Percentiles rank a stretch among this genome's conserved stretches.
These are phyloP conservation scores for Coturnix japonica DNA, from an alignment of 2,113 vertebrate genomes.

Conservation along the genomic window DNA sequence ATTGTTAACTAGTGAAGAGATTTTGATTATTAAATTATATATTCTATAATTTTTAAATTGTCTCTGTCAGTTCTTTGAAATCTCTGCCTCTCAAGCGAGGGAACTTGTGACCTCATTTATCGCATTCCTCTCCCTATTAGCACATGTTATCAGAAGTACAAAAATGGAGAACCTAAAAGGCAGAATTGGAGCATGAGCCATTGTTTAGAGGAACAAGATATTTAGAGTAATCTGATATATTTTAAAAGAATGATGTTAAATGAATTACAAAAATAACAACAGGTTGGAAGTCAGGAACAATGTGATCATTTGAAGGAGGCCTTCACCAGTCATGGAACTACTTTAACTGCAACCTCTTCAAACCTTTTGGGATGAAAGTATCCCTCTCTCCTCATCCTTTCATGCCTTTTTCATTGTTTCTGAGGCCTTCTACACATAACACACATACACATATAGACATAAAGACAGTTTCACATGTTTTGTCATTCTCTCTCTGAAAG, in stretches of 20 bases:
- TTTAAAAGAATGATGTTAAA: not conserved
- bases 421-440: not conserved
- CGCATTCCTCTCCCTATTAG: conserved; percentile 3
- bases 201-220: not conserved
- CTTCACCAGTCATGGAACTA: not conserved
- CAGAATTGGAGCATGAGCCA: not conserved
- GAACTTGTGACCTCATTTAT: conserved; percentile 47
- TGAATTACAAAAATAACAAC: not conserved
- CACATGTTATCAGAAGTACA: not conserved
- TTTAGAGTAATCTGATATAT: not conserved
- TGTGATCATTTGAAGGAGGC: not conserved
- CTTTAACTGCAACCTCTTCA: not conserved
- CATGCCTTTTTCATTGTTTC: not conserved
- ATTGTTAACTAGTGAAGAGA: not conserved
- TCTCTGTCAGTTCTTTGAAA: conserved; percentile 46
- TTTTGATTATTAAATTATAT: conserved; percentile 50
- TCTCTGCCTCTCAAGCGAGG: not conserved
- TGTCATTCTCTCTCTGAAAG: not conserved
- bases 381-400: not conserved
- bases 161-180: not conserved
- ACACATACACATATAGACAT: too few relatives aligned
- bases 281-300: not conserved
- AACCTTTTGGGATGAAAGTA: not conserved
- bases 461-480: not conserved
- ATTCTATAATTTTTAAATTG: conserved; percentile 27